Conservation (phyloP, 2,113 vertebrate species). For the Ellobius talpinus region DNA sequence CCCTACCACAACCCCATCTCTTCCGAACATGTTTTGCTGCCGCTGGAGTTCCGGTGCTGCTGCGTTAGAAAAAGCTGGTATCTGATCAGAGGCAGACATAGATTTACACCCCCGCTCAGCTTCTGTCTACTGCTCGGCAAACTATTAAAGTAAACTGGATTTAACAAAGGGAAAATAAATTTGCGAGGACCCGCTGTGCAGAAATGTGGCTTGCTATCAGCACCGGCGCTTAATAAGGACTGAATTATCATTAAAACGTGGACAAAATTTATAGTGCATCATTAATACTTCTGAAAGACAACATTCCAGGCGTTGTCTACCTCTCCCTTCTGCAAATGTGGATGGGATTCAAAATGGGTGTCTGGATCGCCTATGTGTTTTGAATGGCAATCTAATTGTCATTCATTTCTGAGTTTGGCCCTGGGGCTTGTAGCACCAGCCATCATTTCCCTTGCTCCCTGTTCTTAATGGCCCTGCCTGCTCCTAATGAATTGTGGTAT, state of each 20-base stretch:
- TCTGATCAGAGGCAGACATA: conserved; percentile 58
- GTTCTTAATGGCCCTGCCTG: conserved; percentile 63
- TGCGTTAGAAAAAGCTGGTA: neutral
- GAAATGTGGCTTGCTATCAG: conserved; percentile 66
- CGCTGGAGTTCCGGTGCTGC: neutral
- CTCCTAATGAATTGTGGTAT: conserved; percentile 72
- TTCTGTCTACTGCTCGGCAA: conserved; percentile 57
- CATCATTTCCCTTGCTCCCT: conserved; percentile 36
- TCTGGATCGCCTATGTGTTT: neutral
- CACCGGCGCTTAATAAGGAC: conserved; percentile 53
- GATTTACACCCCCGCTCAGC: conserved; percentile 58
- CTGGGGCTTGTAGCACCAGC: accelerated
- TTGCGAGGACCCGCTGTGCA: conserved; percentile 46
- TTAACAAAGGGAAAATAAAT: conserved; percentile 75
- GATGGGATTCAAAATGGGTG: conserved; percentile 50
- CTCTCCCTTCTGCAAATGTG: conserved; percentile 55
- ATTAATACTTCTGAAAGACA: conserved; percentile 66
- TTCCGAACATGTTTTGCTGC: neutral
- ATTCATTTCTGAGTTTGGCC: conserved; percentile 55
- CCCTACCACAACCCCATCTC: neutral
- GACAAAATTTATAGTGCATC: conserved; percentile 59
- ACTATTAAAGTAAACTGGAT: conserved; percentile 70
- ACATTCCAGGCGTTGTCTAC: conserved; percentile 27
- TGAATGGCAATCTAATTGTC: conserved; percentile 55
- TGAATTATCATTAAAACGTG: conserved; percentile 72